These are phyloP conservation scores for Hepsetus odoe DNA, from an alignment of 2,113 vertebrate genomes.

Conservation along the genomic window DNA sequence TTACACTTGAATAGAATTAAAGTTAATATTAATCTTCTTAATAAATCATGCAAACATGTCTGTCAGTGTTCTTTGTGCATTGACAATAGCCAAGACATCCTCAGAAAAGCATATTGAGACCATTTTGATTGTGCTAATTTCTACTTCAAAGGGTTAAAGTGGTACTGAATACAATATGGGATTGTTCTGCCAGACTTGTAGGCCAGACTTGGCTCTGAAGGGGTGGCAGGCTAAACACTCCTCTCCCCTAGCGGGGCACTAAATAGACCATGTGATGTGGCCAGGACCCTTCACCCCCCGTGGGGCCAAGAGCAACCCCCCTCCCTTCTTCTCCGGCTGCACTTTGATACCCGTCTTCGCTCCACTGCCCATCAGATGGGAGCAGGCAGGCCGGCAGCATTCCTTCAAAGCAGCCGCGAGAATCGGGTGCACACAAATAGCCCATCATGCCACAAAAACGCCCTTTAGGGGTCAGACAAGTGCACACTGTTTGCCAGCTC, in stretches of 20 bases:
- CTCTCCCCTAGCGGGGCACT: conserved; percentile 68
- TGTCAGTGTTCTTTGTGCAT: no score
- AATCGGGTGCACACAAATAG: conserved; percentile 73
- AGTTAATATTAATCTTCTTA: no score
- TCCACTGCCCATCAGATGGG: conserved; percentile 79
- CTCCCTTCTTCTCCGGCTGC: conserved; percentile 55
- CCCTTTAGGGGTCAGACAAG: conserved; percentile 64
- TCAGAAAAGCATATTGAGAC: no score
- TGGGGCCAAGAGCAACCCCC: background rate
- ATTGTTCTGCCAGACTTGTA: background rate
- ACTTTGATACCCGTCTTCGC: conserved; percentile 82
- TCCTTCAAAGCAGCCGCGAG: conserved; percentile 83
- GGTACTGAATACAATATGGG: background rate
- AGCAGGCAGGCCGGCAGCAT: conserved; percentile 78
- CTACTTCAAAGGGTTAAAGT: background rate
- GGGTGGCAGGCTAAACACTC: conserved; percentile 48
- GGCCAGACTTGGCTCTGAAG: background rate
- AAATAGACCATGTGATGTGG: conserved; percentile 78
- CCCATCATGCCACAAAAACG: conserved; percentile 70
- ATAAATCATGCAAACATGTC: no score
- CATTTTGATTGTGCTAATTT: no score
- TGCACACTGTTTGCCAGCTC: conserved; percentile 41
- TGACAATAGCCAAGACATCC: no score
- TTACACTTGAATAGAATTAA: no score
- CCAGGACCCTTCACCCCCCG: conserved; percentile 60